Evolutionary conservation across 1,140 invertebrate species (phyloP), one percentile per base, ranked within the genome.

Genomic region (Araneus ventricosus): DNA sequence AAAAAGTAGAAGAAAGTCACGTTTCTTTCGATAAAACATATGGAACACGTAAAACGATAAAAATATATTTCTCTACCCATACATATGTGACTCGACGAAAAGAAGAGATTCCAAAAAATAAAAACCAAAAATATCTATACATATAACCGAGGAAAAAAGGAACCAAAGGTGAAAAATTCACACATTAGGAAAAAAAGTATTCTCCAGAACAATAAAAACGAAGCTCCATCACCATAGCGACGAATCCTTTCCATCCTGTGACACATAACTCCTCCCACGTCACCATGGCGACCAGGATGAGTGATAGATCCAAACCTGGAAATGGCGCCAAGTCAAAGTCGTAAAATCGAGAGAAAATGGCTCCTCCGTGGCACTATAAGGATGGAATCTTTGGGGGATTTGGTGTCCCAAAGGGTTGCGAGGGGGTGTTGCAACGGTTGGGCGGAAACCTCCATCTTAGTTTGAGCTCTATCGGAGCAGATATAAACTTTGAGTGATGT

Each of bases 311-410:
- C 27, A 34, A 70, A 70, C 67, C 67, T 30, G 67, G 27, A 70
- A 70, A 70, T 70, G 67, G 67, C 67, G 67, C 67, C 67, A 70
- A 70, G 67, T 70, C 27, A 70, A 70, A 70, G 67, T 70, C n/a
- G 67, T 70, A 70, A 63, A 63, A 63, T 63, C n/a, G 59, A 1
- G 59, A 63, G 59, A 8, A 70, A 70, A 70, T 70, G 27, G 67
- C 27, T 37, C 67, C 67, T 30, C 27, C 67, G 67, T 70, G 67
- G 67, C 30, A 27, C 5, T 30, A 30, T 30, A 30, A 70, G 27
- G 14, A 30, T 30, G 67, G 4, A 30, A 70, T 30, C 27, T 30
- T 70, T 34, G 10, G 27, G 67, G 67, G 27, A 30, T 70, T 70
- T 70, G 67, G 14, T 27, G 14, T 34, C 27, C 10, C n/a, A 70